These are phyloP conservation scores for Psittacula echo DNA, from an alignment of 2,797 vertebrate genomes.

Conservation along the genomic window DNA sequence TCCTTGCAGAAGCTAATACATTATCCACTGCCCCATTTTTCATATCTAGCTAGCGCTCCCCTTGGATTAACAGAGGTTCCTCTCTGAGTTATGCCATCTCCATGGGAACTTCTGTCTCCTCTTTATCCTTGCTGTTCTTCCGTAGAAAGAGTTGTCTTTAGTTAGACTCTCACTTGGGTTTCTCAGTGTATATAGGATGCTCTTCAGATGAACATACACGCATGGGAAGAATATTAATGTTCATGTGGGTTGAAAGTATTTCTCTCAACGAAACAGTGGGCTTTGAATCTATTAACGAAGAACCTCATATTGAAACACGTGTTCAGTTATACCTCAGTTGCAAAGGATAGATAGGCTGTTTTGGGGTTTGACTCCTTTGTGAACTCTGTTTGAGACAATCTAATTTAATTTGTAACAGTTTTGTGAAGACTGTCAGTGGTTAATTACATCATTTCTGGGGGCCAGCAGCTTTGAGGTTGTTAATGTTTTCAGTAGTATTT, in stretches of 20 bases:
- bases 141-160: not conserved
- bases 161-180: not conserved
- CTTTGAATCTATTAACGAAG: not conserved
- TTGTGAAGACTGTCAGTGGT: not conserved
- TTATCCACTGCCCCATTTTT: constrained; percentile 14
- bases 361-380: not conserved
- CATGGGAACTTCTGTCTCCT: constrained; percentile 25
- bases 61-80: constrained; percentile 8
- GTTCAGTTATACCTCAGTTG: not conserved
- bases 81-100: constrained; percentile 59
- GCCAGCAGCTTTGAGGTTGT: not conserved
- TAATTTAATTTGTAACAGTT: not conserved
- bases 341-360: not conserved
- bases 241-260: not conserved
- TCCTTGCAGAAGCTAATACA: not conserved
- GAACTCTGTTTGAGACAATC: not conserved
- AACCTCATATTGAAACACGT: not conserved
- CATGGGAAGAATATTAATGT: not conserved
- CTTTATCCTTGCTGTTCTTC: constrained; percentile 41
- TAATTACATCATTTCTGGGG: not conserved
- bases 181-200: not conserved
- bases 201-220: not conserved
- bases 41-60: not conserved
- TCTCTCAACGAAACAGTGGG: not conserved
- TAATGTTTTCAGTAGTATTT: not conserved